Evolutionary conservation across 2,113 vertebrate species (phyloP).

Genomic region (Podarcis raffonei): DNA sequence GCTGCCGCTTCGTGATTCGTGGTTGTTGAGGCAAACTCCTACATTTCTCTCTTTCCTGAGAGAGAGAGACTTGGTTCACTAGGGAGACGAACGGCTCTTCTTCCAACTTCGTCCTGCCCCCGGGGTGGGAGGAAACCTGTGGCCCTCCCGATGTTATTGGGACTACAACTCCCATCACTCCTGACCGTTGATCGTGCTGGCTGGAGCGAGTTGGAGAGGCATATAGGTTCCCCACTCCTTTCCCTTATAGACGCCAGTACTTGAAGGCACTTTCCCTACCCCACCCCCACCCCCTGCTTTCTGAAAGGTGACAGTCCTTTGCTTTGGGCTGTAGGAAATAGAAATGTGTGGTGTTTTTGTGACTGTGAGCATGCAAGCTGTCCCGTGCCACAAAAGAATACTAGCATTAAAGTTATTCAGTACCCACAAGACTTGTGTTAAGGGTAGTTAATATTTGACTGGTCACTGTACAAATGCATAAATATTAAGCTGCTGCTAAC

Average conservation of each 20-base stretch:
- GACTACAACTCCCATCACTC: no score
- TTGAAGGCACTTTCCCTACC: not conserved
- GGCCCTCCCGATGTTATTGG: no score
- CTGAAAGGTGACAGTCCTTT: not conserved
- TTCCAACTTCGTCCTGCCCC: not conserved
- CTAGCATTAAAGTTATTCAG: not conserved
- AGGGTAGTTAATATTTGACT: slow-evolving; percentile 62
- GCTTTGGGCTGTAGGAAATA: not conserved
- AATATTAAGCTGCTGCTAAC: slow-evolving; percentile 29
- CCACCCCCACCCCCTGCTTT: no score
- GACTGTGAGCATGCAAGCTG: not conserved
- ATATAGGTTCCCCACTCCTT: not conserved
- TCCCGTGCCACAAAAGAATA: not conserved
- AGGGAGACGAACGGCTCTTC: not conserved
- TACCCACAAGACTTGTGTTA: slow-evolving; percentile 12
- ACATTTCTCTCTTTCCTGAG: no score
- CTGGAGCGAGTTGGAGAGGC: not conserved
- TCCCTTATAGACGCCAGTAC: not conserved
- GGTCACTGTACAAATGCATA: slow-evolving; percentile 43
- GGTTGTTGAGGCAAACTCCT: not conserved
- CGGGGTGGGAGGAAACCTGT: no score
- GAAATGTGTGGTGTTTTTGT: accelerated
- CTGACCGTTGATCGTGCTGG: no score
- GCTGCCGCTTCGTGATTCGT: not conserved
- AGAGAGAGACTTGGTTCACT: not conserved